Percentiles rank a stretch among this genome's conserved stretches.
These are phyloP conservation scores for Pyrgilauda ruficollis DNA, from an alignment of 2,113 vertebrate genomes.

Conservation along the genomic window DNA sequence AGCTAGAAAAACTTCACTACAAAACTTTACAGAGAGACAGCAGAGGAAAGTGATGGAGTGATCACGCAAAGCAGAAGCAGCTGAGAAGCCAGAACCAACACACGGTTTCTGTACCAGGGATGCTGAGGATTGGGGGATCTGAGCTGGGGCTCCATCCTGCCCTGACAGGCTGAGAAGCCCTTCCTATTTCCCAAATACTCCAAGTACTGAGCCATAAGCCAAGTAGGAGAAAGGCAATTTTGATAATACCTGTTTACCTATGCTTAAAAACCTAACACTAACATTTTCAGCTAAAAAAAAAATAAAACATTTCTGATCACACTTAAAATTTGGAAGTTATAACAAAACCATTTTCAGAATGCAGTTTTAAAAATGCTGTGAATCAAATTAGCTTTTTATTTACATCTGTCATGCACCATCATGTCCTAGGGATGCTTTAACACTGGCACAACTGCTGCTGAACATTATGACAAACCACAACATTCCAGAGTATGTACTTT, in stretches of 20 bases:
- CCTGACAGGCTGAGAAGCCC: neutral
- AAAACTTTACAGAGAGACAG: neutral
- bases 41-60: neutral
- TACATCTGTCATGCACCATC: neutral
- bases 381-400: conserved; percentile 1
- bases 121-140: neutral
- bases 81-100: neutral
- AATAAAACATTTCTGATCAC: neutral
- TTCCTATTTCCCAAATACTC: neutral
- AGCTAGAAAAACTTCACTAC: neutral
- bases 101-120: neutral
- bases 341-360: neutral
- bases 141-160: neutral
- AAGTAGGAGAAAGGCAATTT: neutral
- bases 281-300: neutral
- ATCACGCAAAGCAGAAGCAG: neutral
- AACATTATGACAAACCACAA: neutral
- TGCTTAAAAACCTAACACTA: neutral
- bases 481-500: neutral
- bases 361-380: neutral
- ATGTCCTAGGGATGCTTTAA: neutral
- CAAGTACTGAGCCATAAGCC: neutral
- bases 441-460: neutral
- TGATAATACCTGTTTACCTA: neutral
- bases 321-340: neutral